These are phyloP conservation scores for Calyptommatus sinebrachiatus DNA, from an alignment of 2,113 vertebrate species.

Conservation along the genomic window DNA sequence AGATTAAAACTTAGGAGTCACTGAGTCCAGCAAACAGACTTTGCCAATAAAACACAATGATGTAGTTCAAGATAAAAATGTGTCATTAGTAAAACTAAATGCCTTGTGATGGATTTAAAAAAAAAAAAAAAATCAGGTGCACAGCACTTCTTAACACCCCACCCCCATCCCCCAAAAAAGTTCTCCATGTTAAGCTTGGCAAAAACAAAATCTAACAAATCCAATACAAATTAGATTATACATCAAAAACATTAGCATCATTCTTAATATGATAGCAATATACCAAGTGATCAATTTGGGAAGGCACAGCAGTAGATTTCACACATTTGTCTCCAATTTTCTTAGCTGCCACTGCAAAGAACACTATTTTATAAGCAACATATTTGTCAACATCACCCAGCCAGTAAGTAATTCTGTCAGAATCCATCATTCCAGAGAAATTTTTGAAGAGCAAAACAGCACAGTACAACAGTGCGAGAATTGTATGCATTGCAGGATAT, in stretches of 20 bases:
- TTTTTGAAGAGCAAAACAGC: background rate
- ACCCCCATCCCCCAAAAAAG: background rate
- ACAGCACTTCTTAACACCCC: background rate
- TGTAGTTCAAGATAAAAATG: background rate
- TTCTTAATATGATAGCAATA: background rate
- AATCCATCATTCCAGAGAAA: conserved; percentile 4
- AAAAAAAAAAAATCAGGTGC: background rate
- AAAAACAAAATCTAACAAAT: background rate
- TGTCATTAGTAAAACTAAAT: background rate
- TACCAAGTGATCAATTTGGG: conserved; percentile 12
- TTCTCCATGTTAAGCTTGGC: background rate
- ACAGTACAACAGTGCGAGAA: background rate
- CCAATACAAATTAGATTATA: background rate
- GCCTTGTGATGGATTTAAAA: background rate
- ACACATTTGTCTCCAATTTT: conserved; percentile 14
- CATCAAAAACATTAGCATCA: background rate
- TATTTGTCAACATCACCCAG: conserved; percentile 19
- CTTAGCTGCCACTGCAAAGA: background rate
- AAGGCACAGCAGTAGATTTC: conserved; percentile 12
- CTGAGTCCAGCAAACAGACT: too few species aligned
- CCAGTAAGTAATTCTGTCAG: conserved; percentile 14
- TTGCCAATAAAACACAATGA: too few species aligned
- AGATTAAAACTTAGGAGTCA: too few species aligned
- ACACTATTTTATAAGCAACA: conserved; percentile 9
- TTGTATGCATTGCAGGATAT: background rate